These are phyloP conservation scores for Drosophila kanekoi DNA, from an alignment of 2,888 invertebrate genomes.

Conservation along the genomic window DNA sequence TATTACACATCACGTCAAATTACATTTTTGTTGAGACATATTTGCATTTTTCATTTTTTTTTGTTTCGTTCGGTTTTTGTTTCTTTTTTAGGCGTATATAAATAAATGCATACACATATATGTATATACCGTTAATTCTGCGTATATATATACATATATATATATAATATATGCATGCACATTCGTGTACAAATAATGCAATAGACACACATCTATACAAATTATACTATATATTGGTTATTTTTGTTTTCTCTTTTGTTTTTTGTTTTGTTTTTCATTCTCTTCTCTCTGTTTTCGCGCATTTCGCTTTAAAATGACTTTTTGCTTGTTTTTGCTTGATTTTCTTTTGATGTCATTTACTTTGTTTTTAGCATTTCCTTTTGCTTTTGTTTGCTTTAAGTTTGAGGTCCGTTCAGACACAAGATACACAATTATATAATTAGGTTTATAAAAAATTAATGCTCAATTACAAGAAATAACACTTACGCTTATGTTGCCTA, in stretches of 20 bases:
- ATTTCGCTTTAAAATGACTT: slow-evolving; percentile 45
- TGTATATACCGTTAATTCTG: slow-evolving; percentile 50
- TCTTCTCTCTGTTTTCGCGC: slow-evolving; percentile 53
- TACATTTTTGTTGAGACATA: slow-evolving; percentile 74
- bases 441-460: slow-evolving; percentile 75
- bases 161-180: slow-evolving; percentile 71
- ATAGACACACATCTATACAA: slow-evolving; percentile 84
- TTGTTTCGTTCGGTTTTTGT: slow-evolving; percentile 9
- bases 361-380: slow-evolving; percentile 28
- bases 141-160: slow-evolving; percentile 55
- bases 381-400: slow-evolving; percentile 40
- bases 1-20: slow-evolving; percentile 84
- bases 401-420: slow-evolving; percentile 81
- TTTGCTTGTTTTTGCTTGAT: slow-evolving; percentile 35
- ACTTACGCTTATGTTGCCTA: slow-evolving; percentile 78
- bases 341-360: slow-evolving; percentile 35
- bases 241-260: slow-evolving; percentile 36
- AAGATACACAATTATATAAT: slow-evolving; percentile 78
- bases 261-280: slow-evolving; percentile 44
- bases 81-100: slow-evolving; percentile 67
- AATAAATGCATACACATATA: slow-evolving; percentile 77
- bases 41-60: slow-evolving; percentile 35
- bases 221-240: slow-evolving; percentile 82
- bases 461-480: slow-evolving; percentile 82
- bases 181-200: slow-evolving; percentile 82